These are phyloP conservation scores for Pseudochirops corinnae DNA, from an alignment of 2,797 vertebrate species.

Conservation along the genomic window DNA sequence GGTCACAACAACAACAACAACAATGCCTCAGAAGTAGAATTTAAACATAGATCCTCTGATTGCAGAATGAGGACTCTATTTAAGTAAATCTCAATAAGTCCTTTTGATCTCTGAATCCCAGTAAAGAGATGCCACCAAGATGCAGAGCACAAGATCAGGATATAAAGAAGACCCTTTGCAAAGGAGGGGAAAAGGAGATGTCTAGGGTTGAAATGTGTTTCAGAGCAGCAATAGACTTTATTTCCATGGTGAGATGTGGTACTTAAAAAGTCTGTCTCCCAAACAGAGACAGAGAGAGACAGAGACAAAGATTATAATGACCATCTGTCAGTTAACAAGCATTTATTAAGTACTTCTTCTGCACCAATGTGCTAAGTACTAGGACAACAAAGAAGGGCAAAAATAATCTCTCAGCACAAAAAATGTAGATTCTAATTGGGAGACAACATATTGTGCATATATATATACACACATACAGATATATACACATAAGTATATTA, in stretches of 20 bases:
- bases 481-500: neutral
- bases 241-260: neutral
- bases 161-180: neutral
- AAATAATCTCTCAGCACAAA: neutral
- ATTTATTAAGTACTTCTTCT: neutral
- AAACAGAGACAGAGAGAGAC: neutral
- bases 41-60: neutral
- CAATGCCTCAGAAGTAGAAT: neutral
- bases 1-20: accelerated
- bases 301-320: neutral
- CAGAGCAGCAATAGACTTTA: neutral
- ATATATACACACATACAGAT: too few species aligned
- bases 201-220: neutral
- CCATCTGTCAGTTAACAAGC: neutral
- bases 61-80: neutral
- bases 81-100: neutral
- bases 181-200: neutral
- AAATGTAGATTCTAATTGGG: neutral
- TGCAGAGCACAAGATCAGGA: neutral
- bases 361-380: neutral
- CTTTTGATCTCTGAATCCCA: neutral
- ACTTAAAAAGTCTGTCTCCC: neutral
- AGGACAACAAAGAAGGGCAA: neutral
- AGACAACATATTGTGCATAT: neutral
- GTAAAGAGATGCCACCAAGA: neutral